Evolutionary conservation across 30 jellyfish, hydroid and myxozoan genomes (phyloP).

Genomic region (Aurelia sp.): DNA sequence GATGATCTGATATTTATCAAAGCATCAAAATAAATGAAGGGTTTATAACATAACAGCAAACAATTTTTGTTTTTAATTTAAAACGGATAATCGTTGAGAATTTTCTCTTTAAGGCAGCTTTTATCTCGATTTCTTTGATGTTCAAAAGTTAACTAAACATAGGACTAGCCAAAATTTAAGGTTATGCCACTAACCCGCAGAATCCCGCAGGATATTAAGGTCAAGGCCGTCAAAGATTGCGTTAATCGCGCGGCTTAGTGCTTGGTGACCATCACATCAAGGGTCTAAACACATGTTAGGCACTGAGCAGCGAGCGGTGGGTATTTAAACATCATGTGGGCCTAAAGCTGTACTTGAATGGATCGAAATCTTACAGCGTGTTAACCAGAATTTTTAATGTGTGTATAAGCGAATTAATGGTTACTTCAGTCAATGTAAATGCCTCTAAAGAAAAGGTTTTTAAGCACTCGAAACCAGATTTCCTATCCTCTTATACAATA

Average conservation of each 20-base stretch:
- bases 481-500: too few relatives aligned
- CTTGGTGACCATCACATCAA: background rate
- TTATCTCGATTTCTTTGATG: background rate
- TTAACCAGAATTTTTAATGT: background rate
- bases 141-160: background rate
- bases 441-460: too few relatives aligned
- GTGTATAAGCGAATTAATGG: background rate
- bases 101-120: background rate
- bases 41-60: background rate
- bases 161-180: background rate
- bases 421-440: too few relatives aligned
- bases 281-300: background rate
- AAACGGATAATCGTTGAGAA: conserved; percentile 3
- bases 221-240: conserved; percentile 24
- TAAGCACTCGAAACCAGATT: too few relatives aligned
- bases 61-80: background rate
- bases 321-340: too few relatives aligned
- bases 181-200: background rate
- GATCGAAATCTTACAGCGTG: background rate
- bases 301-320: too few relatives aligned
- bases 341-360: background rate
- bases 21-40: background rate
- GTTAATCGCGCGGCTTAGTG: background rate
- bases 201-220: conserved; percentile 10
- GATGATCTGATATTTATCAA: conserved; percentile 11